phyloP scores from a whole-genome alignment of 2,888 invertebrate species.

The Eustalomyia histrio region DNA sequence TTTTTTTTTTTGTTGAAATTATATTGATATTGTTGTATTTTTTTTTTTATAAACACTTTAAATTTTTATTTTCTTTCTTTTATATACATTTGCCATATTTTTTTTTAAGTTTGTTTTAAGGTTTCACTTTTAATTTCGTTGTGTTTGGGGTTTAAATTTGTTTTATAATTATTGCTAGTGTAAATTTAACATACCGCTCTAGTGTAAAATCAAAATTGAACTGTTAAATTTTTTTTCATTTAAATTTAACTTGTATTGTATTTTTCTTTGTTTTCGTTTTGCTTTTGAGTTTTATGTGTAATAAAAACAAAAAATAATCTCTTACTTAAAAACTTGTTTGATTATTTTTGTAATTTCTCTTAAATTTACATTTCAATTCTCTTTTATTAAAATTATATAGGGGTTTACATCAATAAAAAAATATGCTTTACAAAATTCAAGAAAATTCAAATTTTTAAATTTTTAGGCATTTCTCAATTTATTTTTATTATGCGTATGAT shows the following conservation, averaged over 20 bases:
- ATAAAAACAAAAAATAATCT: constrained; percentile 4
- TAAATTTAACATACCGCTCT: constrained; percentile 35
- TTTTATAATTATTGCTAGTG: constrained; percentile 8
- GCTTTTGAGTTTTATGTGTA: background rate
- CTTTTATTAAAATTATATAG: background rate
- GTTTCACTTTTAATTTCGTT: constrained; percentile 53
- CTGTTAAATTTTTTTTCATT: constrained; percentile 41
- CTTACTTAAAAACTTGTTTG: constrained; percentile 26
- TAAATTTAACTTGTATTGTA: constrained; percentile 19
- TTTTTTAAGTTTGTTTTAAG: constrained; percentile 36
- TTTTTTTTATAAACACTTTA: background rate
- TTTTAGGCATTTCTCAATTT: no score
- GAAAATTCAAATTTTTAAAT: no score
- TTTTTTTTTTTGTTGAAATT: background rate
- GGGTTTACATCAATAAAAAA: background rate
- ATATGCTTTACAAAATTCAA: no score
- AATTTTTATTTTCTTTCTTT: constrained; percentile 10
- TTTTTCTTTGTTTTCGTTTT: constrained; percentile 7
- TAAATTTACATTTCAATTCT: background rate
- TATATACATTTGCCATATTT: constrained; percentile 12
- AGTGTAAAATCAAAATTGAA: constrained; percentile 52
- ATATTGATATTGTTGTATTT: constrained; percentile 1
- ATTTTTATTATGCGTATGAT: no score
- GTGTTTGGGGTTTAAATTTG: constrained; percentile 2
- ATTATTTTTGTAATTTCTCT: background rate